Evolutionary conservation across 2,888 invertebrate species (phyloP), one percentile per base, ranked within the genome.

Genomic region (Agrypnus murinus): DNA sequence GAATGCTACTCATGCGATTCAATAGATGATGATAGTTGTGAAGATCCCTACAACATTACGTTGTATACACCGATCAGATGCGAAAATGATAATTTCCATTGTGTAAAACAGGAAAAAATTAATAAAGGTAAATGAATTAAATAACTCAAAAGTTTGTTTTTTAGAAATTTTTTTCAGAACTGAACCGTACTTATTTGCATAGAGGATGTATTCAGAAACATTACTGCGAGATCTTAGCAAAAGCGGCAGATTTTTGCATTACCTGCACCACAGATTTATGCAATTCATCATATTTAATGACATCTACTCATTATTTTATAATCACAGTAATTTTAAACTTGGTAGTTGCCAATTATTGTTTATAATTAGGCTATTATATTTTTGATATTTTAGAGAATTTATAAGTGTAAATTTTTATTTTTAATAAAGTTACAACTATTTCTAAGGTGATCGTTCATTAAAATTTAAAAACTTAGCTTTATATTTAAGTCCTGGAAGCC

Each of bases 61-160:
- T 46, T 58, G 25, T 31, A 58, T 14, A 31, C 12, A 50, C 63
- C 63, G 0, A 38, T 36, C 5, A 19, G 36, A 17, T 69, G 69
- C 12, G 34, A 57, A 12, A 69, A 69, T 34, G 69, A 69, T 17
- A 69, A 69, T 58, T 69, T 69, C 45, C 64, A 58, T n/a, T 69
- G 69, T 17, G n/a, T 69, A 14, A 69, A 69, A 14, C 48, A 46
- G n/a, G 43, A 64, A 17, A 64, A 40, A 40, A 58, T 64, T 8
- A 57, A 59, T 19, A 64, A 64, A 64, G 64, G 69, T 69, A 34
- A n/a, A n/a, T n/a, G n/a, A 48, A 43, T 25, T 36, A 10, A 12
- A 17, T 25, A 48, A 25, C 19, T 48, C 17, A 7, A 17, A 25
- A 5, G 25, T 25, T 25, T 25, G 5, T 38, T 38, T 2, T 38